Conservation (phyloP, 2,797 vertebrate species). For the Heterohyrax brucei region DNA sequence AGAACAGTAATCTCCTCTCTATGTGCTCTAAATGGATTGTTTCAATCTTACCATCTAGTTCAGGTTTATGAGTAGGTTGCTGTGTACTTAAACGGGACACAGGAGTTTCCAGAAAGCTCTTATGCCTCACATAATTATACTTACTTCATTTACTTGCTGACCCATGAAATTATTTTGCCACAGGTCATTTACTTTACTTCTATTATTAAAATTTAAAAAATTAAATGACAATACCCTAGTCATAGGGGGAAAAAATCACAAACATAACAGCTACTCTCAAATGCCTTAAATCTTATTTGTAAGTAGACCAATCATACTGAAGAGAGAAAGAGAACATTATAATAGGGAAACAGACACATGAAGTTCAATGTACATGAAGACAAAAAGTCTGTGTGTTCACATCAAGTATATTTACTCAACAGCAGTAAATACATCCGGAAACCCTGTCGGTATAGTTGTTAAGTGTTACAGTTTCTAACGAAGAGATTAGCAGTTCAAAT, state of each 20-base stretch:
- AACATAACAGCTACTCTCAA: neutral
- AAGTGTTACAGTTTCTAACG: no score
- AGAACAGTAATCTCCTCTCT: neutral
- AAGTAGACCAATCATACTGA: neutral
- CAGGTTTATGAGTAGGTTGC: neutral
- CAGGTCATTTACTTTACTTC: slow-evolving; percentile 58
- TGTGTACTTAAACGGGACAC: neutral
- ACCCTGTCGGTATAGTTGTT: no score
- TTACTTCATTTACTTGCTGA: slow-evolving; percentile 67
- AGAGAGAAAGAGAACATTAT: neutral
- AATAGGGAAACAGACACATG: neutral
- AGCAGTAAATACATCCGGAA: neutral
- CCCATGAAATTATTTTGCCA: slow-evolving; percentile 68
- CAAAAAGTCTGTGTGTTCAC: neutral
- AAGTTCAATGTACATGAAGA: neutral
- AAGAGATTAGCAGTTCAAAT: no score
- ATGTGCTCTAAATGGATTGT: neutral
- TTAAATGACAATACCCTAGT: slow-evolving; percentile 38
- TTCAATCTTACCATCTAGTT: slow-evolving; percentile 11
- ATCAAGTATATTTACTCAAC: slow-evolving; percentile 31
- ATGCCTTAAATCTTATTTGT: neutral
- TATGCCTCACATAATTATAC: slow-evolving; percentile 43
- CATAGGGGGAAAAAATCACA: slow-evolving; percentile 14
- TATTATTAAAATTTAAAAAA: slow-evolving; percentile 64
- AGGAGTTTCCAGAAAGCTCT: neutral